A percentile compares a stretch with the other conserved stretches of the same genome.
Conservation (phyloP, 2,797 vertebrate species). For the Mormyrus proboscirostris region DNA sequence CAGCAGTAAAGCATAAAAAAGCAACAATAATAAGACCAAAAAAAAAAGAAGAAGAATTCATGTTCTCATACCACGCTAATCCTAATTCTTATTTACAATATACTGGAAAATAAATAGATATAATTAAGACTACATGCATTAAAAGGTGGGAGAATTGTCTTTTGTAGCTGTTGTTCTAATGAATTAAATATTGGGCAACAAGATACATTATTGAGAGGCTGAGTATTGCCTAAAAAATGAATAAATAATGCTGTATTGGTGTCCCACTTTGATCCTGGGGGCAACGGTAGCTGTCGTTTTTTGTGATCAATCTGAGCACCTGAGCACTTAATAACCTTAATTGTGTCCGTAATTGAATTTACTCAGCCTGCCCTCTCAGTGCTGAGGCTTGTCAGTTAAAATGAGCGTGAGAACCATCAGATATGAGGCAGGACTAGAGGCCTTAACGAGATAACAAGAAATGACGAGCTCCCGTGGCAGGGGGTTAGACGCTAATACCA, state of each 20-base stretch:
- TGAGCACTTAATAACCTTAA: background rate
- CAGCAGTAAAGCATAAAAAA: background rate
- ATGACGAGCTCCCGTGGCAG: background rate
- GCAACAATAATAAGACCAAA: background rate
- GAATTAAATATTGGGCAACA: background rate
- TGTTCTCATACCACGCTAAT: background rate
- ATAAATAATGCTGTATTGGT: background rate
- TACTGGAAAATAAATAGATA: background rate
- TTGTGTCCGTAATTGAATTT: background rate
- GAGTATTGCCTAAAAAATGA: background rate
- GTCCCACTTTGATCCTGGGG: background rate
- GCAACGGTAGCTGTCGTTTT: background rate
- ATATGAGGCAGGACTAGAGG: background rate
- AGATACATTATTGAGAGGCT: conserved; percentile 4
- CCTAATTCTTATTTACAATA: background rate
- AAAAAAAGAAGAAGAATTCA: background rate
- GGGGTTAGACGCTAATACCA: background rate
- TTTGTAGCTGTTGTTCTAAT: background rate
- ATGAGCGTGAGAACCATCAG: background rate
- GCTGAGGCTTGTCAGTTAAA: conserved; percentile 11
- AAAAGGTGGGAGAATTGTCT: background rate
- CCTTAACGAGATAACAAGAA: background rate
- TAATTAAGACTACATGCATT: background rate
- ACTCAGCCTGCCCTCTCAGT: background rate
- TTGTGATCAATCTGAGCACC: background rate